Conservation (phyloP, 2,888 invertebrate genomes). For the Drosophila demipolita region DNA sequence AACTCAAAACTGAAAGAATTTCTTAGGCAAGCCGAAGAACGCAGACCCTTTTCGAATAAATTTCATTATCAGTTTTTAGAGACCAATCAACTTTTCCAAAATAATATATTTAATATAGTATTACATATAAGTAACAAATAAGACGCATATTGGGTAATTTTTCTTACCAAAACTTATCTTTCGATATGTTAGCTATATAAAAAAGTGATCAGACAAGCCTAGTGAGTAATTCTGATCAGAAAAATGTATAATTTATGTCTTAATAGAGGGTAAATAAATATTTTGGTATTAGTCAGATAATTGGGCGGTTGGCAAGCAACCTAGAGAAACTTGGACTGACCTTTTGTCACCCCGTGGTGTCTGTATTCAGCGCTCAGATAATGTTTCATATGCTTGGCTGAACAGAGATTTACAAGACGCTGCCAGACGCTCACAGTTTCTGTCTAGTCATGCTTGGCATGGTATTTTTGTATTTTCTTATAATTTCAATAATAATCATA, state of each 20-base stretch:
- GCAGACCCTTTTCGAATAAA: not conserved
- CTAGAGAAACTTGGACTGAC: conserved; percentile 1
- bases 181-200: not conserved
- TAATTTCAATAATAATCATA: conserved; percentile 17
- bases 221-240: not conserved
- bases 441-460: conserved; percentile 27
- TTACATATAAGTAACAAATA: not conserved
- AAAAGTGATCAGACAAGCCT: not conserved
- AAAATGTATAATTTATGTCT: not conserved
- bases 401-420: not conserved
- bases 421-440: not conserved
- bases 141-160: too few species aligned
- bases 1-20: not conserved
- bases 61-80: not conserved
- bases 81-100: not conserved
- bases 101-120: not conserved
- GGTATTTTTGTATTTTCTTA: not conserved
- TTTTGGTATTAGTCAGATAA: conserved; percentile 10
- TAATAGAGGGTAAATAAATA: not conserved
- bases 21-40: not conserved
- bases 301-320: conserved; percentile 1
- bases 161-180: not conserved
- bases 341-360: conserved; percentile 1
- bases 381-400: not conserved
- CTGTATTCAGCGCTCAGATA: not conserved